Evolutionary conservation across 2,113 vertebrate genomes (phyloP).

Genomic region (Bos indicus): DNA sequence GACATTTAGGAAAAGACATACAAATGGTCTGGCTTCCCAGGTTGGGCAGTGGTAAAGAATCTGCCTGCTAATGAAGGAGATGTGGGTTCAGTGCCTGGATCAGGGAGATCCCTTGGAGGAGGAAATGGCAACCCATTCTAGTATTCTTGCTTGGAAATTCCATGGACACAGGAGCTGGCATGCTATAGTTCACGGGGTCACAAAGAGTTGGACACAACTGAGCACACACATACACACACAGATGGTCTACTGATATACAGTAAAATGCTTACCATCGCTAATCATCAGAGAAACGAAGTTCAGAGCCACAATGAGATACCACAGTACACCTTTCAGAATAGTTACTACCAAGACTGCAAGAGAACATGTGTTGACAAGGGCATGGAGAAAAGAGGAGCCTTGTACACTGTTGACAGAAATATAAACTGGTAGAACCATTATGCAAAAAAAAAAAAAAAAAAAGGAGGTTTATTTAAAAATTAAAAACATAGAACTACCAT

Average conservation of each 20-base stretch:
- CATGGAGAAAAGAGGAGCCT: background rate
- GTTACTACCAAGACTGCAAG: background rate
- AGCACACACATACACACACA: background rate
- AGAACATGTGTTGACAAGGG: background rate
- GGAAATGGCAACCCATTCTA: background rate
- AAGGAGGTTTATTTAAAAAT: no score
- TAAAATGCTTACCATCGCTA: background rate
- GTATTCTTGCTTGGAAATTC: background rate
- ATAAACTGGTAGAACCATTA: background rate
- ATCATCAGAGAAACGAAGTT: background rate
- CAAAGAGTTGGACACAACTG: background rate
- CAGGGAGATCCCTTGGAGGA: background rate
- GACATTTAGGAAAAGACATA: background rate
- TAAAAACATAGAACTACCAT: background rate
- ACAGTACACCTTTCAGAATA: background rate
- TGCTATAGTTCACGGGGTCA: background rate
- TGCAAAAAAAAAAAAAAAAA: background rate
- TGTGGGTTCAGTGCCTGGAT: background rate
- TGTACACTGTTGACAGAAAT: background rate
- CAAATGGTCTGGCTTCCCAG: background rate
- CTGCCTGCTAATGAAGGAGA: background rate
- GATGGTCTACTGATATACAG: background rate
- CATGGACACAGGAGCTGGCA: background rate
- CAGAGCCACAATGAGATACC: background rate
- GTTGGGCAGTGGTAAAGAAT: background rate